Base-by-base conservation (phyloP, 2,888 invertebrate genomes). In the Caenorhabditis uteleia region DNA sequence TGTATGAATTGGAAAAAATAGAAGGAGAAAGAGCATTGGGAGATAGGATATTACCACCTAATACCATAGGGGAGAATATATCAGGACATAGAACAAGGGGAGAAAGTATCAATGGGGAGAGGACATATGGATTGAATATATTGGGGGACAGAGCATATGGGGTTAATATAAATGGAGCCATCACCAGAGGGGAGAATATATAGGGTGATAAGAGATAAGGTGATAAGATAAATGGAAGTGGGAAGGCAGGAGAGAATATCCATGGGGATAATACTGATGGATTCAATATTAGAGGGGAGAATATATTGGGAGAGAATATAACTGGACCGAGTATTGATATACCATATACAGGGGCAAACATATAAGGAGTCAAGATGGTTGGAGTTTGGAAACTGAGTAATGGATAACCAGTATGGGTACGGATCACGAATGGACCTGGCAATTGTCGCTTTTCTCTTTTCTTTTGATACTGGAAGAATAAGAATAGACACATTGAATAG, bases 281-380 rank as follows among this genome's bases (percentile, higher is more conserved):
- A 49, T 76, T 76, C 8, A 80, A 54, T 25, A 79, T 74, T 12
- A 78, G 58, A 2, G 79, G 79, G 3, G 73, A 70, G 48, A 80
- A 79, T 12, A 80, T 59, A 31, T 60, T 74, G 1, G 79, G 79
- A 14, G 76, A 77, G 6, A 79, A 67, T 36, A 70, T 62, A 2
- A 68, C 62, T 1, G 78, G 78, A 1, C 78, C 78, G 1, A 78
- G 58, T 1, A 78, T 60, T n/a, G 62, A 57, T 2, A 77, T 38
- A 3, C 78, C 77, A 31, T 49, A 65, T 25, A 72, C 65, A 7
- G 77, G 77, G 3, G 59, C 31, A 31, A 68, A 68, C 45, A 53
- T 48, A 21, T 64, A 68, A 1, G 68, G 68, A 16, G 47, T 51
- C 12, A 68, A 49, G 16, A 68, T 55, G 6, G 45, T 38, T 3